These are phyloP conservation scores for Ahaetulla prasina DNA, from an alignment of 2,113 vertebrate genomes.

Conservation along the genomic window DNA sequence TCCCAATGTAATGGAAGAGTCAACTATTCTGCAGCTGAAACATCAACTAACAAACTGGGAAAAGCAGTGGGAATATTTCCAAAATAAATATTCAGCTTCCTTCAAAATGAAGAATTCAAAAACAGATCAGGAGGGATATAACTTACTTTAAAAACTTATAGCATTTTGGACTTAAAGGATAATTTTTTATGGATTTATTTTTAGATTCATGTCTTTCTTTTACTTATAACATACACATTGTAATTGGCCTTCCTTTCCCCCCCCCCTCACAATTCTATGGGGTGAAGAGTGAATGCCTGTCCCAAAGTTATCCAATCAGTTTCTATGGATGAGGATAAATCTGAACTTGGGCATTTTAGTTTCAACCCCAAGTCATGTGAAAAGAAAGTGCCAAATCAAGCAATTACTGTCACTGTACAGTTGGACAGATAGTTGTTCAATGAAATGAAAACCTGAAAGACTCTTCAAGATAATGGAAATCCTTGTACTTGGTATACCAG, in stretches of 20 bases:
- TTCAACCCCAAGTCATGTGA: not conserved
- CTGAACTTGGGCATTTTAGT: not conserved
- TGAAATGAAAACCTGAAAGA: no score
- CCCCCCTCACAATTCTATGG: not conserved
- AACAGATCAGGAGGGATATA: not conserved
- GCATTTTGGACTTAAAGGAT: not conserved
- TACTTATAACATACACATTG: not conserved
- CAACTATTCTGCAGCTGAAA: not conserved
- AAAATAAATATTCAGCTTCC: not conserved
- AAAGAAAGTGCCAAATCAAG: not conserved
- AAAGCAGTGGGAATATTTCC: not conserved
- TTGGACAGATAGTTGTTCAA: not conserved
- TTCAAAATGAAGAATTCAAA: not conserved
- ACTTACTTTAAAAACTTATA: not conserved
- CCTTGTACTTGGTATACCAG: not conserved
- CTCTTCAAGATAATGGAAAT: not conserved
- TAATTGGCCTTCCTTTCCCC: not conserved
- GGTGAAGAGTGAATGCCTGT: not conserved
- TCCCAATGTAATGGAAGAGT: not conserved
- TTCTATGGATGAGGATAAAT: not conserved
- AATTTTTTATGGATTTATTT: not conserved
- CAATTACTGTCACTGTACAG: not conserved
- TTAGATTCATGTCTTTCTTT: not conserved
- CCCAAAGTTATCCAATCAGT: not conserved
- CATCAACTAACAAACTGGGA: not conserved